These are phyloP conservation scores for Hemicordylus capensis DNA, from an alignment of 2,113 vertebrate genomes.

Conservation along the genomic window DNA sequence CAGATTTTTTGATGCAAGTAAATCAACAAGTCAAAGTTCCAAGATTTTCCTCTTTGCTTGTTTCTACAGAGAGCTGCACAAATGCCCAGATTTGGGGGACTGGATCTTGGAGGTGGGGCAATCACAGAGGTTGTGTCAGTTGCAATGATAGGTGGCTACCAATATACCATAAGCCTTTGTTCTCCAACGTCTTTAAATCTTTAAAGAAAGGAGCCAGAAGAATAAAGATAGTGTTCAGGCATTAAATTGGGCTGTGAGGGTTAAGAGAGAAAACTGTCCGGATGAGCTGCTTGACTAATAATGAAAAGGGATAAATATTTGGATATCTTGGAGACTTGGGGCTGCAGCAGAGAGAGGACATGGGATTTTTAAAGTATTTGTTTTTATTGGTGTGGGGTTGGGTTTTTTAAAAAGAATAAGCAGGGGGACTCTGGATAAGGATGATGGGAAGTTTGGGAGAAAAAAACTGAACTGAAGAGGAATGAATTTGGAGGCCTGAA, in stretches of 20 bases:
- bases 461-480: too few relatives aligned
- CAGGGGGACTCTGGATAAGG: too few relatives aligned
- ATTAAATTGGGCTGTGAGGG: not conserved
- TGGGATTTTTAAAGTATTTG: too few relatives aligned
- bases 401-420: too few relatives aligned
- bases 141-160: too few relatives aligned
- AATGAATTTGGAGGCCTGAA: too few relatives aligned
- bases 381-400: too few relatives aligned
- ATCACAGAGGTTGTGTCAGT: not conserved
- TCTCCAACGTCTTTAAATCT: not conserved
- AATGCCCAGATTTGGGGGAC: not conserved
- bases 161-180: not conserved
- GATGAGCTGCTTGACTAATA: not conserved
- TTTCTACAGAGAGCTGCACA: not conserved
- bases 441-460: too few relatives aligned
- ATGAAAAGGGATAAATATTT: not conserved
- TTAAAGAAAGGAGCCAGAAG: not conserved
- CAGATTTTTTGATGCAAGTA: not conserved
- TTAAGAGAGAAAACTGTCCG: not conserved
- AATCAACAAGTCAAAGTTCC: not conserved
- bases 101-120: not conserved
- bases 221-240: not conserved
- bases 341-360: too few relatives aligned
- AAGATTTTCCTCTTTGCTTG: not conserved
- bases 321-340: too few relatives aligned